Evolutionary conservation across 2,888 invertebrate genomes (phyloP).

Genomic region (Julus scanicus): DNA sequence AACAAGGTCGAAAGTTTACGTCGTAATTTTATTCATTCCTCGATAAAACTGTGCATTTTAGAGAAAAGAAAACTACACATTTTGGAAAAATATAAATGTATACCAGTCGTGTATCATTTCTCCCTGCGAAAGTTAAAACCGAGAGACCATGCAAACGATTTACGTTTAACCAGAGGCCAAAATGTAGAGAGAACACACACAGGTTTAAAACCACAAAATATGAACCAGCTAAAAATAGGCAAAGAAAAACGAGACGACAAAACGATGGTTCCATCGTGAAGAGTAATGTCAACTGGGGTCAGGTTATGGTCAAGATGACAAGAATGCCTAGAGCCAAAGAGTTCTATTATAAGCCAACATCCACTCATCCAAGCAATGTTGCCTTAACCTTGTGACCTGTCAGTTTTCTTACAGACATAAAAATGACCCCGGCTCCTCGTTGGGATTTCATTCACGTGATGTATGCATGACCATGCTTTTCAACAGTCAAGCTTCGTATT

Average conservation of each 20-base stretch:
- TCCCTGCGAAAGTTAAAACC: background rate
- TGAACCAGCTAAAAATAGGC: background rate
- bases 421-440: background rate
- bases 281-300: background rate
- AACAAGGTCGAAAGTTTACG: slow-evolving; percentile 36
- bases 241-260: background rate
- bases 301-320: background rate
- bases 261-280: background rate
- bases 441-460: background rate
- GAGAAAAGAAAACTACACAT: background rate
- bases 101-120: background rate
- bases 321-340: background rate
- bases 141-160: background rate
- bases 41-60: background rate
- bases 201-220: background rate
- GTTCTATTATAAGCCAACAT: background rate
- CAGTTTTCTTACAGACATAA: background rate
- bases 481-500: background rate
- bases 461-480: background rate
- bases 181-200: background rate
- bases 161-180: background rate
- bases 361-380: background rate
- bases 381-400: background rate
- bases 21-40: background rate
- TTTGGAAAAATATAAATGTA: background rate